Percentiles rank a stretch among this genome's conserved stretches.
Evolutionary conservation across 1,140 invertebrate genomes (phyloP).

Genomic region (Pseudomyrmex gracilis): DNA sequence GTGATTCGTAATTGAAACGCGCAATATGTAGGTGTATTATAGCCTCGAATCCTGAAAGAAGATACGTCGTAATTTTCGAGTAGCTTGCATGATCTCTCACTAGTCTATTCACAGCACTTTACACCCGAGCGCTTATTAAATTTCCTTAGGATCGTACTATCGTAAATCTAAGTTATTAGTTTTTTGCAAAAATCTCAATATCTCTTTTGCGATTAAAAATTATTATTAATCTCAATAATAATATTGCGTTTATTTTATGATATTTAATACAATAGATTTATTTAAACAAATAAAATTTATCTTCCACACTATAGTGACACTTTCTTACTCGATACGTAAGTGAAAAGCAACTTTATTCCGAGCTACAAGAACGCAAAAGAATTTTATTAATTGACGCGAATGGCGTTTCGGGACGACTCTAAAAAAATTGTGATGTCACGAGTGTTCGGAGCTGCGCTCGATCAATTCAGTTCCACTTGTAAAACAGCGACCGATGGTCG

Average conservation of each 20-base stretch:
- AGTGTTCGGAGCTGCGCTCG: slow-evolving; percentile 58
- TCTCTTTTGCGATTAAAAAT: too few relatives aligned
- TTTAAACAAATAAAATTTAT: too few relatives aligned
- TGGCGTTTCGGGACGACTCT: slow-evolving; percentile 18
- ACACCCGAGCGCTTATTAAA: neutral
- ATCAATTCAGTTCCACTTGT: slow-evolving; percentile 66
- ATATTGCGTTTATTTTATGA: too few relatives aligned
- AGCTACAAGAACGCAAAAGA: neutral
- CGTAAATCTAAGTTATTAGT: neutral
- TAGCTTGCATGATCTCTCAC: slow-evolving; percentile 9
- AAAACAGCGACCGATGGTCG: slow-evolving; percentile 58
- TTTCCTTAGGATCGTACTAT: neutral
- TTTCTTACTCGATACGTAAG: too few relatives aligned
- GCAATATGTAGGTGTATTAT: slow-evolving; percentile 48
- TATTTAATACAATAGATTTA: too few relatives aligned
- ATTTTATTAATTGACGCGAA: slow-evolving; percentile 28
- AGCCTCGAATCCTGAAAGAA: slow-evolving; percentile 44
- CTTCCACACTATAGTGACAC: too few relatives aligned
- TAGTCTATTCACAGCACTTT: neutral
- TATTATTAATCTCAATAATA: too few relatives aligned
- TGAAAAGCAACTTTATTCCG: neutral
- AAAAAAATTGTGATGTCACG: slow-evolving; percentile 72
- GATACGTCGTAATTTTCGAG: slow-evolving; percentile 57
- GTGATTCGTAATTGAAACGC: slow-evolving; percentile 45
- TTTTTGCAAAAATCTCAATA: slow-evolving; percentile 30